These are phyloP conservation scores for Puntigrus tetrazona DNA, from an alignment of 2,113 vertebrate species.

Conservation along the genomic window DNA sequence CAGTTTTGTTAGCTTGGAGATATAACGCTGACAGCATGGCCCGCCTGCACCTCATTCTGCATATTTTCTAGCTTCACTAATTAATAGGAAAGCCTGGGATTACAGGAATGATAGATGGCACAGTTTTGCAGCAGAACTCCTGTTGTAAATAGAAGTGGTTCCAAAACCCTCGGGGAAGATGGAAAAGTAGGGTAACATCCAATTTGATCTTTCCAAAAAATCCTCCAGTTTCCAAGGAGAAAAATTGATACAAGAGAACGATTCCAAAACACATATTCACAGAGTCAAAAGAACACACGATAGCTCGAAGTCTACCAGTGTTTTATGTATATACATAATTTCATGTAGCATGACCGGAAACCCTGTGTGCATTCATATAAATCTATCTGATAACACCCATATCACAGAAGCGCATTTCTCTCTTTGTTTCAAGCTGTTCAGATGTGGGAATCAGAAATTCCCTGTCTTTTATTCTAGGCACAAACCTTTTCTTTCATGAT, in stretches of 20 bases:
- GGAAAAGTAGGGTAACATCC: conserved; percentile 45
- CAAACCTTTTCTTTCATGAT: conserved; percentile 74
- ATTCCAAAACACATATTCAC: conserved; percentile 20
- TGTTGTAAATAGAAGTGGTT: conserved; percentile 45
- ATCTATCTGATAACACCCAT: conserved; percentile 21
- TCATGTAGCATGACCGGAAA: conserved; percentile 1
- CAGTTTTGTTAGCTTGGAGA: conserved; percentile 32
- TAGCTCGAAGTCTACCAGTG: not conserved
- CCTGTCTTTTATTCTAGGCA: conserved; percentile 68
- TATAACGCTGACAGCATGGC: conserved; percentile 21
- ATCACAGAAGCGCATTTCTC: conserved; percentile 12
- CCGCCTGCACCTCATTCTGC: conserved; percentile 8
- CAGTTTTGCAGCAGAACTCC: conserved; percentile 35
- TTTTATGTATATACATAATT: conserved; percentile 18
- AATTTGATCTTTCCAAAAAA: conserved; percentile 46
- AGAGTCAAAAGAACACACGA: not conserved
- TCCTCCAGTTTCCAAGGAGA: not conserved
- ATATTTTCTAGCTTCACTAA: conserved; percentile 43
- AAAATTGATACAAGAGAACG: conserved; percentile 14
- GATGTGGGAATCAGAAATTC: conserved; percentile 57
- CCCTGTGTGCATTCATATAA: conserved; percentile 24
- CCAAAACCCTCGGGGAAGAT: conserved; percentile 48
- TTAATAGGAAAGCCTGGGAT: conserved; percentile 51
- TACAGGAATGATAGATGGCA: conserved; percentile 50
- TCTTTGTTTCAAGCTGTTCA: conserved; percentile 62